Conservation (phyloP, 2,888 invertebrate genomes). For the Philereme vetulata region DNA sequence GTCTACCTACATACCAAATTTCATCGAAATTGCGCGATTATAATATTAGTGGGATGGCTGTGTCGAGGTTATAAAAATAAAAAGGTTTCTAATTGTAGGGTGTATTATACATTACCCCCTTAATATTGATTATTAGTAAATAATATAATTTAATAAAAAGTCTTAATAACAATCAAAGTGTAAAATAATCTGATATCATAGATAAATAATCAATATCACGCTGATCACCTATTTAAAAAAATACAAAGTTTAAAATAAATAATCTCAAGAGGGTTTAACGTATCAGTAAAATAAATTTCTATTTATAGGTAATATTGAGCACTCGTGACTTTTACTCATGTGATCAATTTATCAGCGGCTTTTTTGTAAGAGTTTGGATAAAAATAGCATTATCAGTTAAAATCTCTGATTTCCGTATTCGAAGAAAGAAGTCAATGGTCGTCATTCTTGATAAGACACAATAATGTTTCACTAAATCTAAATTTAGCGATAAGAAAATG, state of each 20-base stretch:
- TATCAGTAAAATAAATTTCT: background rate
- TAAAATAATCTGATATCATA: background rate
- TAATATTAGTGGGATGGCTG: no score
- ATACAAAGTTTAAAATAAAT: constrained; percentile 5
- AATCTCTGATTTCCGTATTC: no score
- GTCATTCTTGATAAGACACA: no score
- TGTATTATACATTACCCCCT: no score
- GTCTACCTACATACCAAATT: no score
- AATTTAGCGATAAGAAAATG: no score
- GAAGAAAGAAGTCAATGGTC: no score
- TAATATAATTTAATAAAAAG: background rate
- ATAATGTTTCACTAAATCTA: no score
- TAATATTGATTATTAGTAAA: no score
- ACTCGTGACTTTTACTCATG: constrained; percentile 12
- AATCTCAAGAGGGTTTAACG: background rate
- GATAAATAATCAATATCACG: background rate
- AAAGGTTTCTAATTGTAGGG: no score
- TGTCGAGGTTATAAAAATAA: no score
- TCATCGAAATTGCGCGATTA: no score
- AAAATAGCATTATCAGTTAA: constrained; percentile 4
- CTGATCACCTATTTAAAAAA: background rate
- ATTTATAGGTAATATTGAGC: background rate
- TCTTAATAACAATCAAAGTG: background rate
- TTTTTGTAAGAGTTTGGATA: constrained; percentile 7
- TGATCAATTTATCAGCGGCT: constrained; percentile 10